Base-by-base conservation (phyloP, 2,113 vertebrate species). In the Amazona guildingii region DNA sequence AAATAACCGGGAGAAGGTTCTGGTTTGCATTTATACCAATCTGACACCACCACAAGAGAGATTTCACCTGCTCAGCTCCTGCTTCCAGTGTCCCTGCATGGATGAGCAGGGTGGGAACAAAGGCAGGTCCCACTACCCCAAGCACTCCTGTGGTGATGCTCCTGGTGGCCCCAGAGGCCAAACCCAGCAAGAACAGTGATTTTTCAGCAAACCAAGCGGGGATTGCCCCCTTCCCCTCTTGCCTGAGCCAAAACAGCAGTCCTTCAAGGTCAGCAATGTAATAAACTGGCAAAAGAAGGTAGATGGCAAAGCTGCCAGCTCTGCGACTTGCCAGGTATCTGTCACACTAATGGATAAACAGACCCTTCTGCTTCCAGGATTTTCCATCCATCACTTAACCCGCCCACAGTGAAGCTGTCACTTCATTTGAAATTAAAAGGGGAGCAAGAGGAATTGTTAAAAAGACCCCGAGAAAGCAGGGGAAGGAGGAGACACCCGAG, bases 311-410 rank as follows among this genome's bases (percentile, higher is more conserved):
- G 82, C 57, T 77, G 78, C 82, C 87, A 95, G 75, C 41, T 33
- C 63, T 49, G 46, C 66, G 18, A 5, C 54, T 24, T 96, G 97
- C 97, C 98, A 98, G 93, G 64, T 91, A 86, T 48, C 97, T 96
- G 96, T 97, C 98, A 94, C 49, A 12, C 86, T 33, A 29, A 11
- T 10, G 95, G 97, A 98, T 97, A 97, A 98, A 98, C 66, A 95
- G 96, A 12, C 62, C 10, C 76, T 48, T 2, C 7, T 73, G 86
- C 85, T 92, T 72, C 97, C 97, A 96, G 88, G 95, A 96, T 94
- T 97, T 97, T 98, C 97, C 97, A 97, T 82, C 95, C 75, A 23
- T 82, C 33, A 72, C 72, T 90, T 83, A 62, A 89, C 96, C 96
- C 92, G 39, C 95, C 91, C 88, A 81, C 94, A 9, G 70, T 1